Evolutionary conservation across 2,797 vertebrate genomes (phyloP).

Genomic region (Neosilurus mollespiculum): DNA sequence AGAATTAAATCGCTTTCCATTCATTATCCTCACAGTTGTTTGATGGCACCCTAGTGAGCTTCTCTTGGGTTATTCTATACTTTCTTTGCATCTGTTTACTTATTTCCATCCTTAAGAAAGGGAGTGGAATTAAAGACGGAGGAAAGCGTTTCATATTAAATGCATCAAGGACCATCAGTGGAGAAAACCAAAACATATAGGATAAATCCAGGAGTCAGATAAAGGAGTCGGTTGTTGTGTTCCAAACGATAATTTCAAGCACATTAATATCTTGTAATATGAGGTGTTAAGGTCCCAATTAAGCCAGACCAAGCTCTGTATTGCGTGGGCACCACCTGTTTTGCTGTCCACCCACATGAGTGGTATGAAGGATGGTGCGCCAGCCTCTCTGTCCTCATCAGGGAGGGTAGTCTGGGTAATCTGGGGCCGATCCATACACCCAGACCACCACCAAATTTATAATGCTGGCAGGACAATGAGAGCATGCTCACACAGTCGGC

Average conservation of each 20-base stretch:
- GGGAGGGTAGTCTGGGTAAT: slow-evolving; percentile 77
- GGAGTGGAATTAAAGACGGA: background rate
- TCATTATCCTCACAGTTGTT: slow-evolving; percentile 23
- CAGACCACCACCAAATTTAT: slow-evolving; percentile 79
- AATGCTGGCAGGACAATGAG: slow-evolving; percentile 84
- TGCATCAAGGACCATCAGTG: background rate
- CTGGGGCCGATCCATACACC: slow-evolving; percentile 78
- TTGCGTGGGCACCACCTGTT: slow-evolving; percentile 65
- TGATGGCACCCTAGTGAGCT: background rate
- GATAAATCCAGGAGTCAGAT: slow-evolving; percentile 1
- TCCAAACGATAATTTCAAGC: slow-evolving; percentile 10
- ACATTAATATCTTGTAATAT: slow-evolving; percentile 43
- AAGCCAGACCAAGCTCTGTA: slow-evolving; percentile 30
- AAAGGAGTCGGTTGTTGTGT: slow-evolving; percentile 15
- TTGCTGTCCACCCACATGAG: slow-evolving; percentile 76
- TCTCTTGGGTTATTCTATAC: too few species aligned
- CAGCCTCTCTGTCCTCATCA: slow-evolving; percentile 63
- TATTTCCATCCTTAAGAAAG: background rate
- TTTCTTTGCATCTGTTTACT: background rate
- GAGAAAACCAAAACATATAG: background rate
- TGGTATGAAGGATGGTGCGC: slow-evolving; percentile 71
- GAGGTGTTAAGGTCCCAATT: slow-evolving; percentile 52
- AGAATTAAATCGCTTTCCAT: slow-evolving; percentile 7
- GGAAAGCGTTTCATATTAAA: background rate
- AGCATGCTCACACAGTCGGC: slow-evolving; percentile 71